Conservation (phyloP, 2,888 invertebrate species). For the Chrysodeixis includens region DNA sequence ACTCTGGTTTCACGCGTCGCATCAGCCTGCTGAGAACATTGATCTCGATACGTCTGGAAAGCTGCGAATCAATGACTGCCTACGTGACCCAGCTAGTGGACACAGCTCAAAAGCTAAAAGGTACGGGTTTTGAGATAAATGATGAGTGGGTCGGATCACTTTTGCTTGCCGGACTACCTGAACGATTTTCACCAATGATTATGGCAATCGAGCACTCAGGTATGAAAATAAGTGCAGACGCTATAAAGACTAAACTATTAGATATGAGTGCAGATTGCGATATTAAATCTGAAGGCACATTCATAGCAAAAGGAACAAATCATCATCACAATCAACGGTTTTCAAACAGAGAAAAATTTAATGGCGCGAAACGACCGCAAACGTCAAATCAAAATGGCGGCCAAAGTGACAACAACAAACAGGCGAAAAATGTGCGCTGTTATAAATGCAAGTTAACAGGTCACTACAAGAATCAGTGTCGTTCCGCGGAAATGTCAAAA, state of each 20-base stretch:
- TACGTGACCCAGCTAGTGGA: conserved; percentile 54
- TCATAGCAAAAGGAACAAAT: not conserved
- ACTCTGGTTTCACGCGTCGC: conserved; percentile 49
- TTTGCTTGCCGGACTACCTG: conserved; percentile 44
- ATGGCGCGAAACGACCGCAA: not conserved
- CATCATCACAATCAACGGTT: not conserved
- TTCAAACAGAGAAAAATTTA: not conserved
- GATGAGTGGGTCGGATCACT: conserved; percentile 50
- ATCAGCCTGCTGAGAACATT: conserved; percentile 48
- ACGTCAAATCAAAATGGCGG: too few relatives aligned
- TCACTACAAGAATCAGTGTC: conserved; percentile 43
- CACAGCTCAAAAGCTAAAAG: conserved; percentile 46
- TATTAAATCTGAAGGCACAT: conserved; percentile 21
- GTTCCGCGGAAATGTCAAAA: not conserved
- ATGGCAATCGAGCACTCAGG: conserved; percentile 52
- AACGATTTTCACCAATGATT: conserved; percentile 42
- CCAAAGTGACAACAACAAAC: not conserved
- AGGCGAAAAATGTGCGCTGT: conserved; percentile 13
- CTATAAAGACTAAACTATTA: conserved; percentile 47
- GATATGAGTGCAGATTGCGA: conserved; percentile 33
- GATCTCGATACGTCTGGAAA: conserved; percentile 50
- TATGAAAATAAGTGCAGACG: conserved; percentile 37
- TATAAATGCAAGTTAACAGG: conserved; percentile 43
- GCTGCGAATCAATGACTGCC: conserved; percentile 46
- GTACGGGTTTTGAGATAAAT: conserved; percentile 51